Evolutionary conservation across 1,140 invertebrate genomes (phyloP).

Genomic region (Calosoma granatense): DNA sequence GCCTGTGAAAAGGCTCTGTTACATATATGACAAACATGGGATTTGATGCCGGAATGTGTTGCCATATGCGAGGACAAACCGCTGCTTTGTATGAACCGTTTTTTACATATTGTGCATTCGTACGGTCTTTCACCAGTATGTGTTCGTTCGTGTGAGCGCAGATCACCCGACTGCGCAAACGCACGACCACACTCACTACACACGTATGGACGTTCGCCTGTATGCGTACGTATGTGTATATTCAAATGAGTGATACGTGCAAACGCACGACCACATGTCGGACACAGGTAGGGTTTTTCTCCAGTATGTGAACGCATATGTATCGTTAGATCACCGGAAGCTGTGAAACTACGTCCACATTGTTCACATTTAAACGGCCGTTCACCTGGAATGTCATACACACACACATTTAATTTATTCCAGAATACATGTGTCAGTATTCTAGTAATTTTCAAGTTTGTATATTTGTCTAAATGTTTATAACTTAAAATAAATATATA

Average conservation of each 20-base stretch:
- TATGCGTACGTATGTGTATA: slow-evolving; percentile 43
- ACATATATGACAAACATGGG: neutral
- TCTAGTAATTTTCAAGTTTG: too few relatives aligned
- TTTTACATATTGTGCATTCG: neutral
- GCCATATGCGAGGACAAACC: slow-evolving; percentile 2
- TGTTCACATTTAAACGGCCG: slow-evolving; percentile 36
- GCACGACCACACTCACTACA: slow-evolving; percentile 57
- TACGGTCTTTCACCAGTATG: slow-evolving; percentile 31
- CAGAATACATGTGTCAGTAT: too few relatives aligned
- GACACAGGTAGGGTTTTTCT: slow-evolving; percentile 44
- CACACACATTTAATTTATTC: neutral
- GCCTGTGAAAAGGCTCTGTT: neutral
- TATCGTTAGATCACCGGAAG: slow-evolving; percentile 34
- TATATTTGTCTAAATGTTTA: too few relatives aligned
- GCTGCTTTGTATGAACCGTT: slow-evolving; percentile 1
- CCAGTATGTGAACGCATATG: slow-evolving; percentile 39
- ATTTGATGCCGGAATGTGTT: neutral
- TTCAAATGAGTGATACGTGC: slow-evolving; percentile 31
- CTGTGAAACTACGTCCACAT: slow-evolving; percentile 38
- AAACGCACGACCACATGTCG: slow-evolving; percentile 34
- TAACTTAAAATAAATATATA: neutral
- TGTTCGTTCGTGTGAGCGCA: slow-evolving; percentile 34
- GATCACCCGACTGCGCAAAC: slow-evolving; percentile 31
- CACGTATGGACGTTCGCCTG: slow-evolving; percentile 59
- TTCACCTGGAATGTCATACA: slow-evolving; percentile 35